These are phyloP conservation scores for Fregata magnificens DNA, from an alignment of 2,113 vertebrate species.

Conservation along the genomic window DNA sequence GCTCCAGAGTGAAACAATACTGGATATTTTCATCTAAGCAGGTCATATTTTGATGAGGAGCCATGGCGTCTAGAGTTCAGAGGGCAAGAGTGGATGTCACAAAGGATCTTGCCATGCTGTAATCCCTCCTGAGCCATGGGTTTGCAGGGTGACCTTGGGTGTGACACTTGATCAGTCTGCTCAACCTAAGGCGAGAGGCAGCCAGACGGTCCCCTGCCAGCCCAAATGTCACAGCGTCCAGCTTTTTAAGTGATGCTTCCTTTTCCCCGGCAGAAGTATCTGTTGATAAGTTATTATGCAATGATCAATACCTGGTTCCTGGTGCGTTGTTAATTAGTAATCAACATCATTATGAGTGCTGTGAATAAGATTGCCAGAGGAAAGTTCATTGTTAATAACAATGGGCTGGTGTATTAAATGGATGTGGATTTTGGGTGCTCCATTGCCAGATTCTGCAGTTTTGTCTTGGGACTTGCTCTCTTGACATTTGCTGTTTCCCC, in stretches of 20 bases:
- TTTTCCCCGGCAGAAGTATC: neutral
- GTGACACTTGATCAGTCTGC: conserved; percentile 39
- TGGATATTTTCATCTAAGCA: conserved; percentile 39
- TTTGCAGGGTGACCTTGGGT: conserved; percentile 21
- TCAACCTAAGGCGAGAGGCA: conserved; percentile 25
- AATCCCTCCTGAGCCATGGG: conserved; percentile 38
- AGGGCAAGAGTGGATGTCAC: neutral
- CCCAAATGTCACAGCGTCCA: neutral
- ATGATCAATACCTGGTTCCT: neutral
- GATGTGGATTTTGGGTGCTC: neutral
- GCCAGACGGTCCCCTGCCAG: neutral
- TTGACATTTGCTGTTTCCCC: neutral
- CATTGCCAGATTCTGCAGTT: neutral
- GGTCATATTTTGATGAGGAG: conserved; percentile 50
- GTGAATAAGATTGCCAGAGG: neutral
- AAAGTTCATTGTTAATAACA: neutral
- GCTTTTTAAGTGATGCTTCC: neutral
- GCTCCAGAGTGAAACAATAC: neutral
- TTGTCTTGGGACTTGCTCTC: neutral
- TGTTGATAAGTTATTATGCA: neutral
- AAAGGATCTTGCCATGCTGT: neutral
- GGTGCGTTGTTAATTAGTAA: neutral
- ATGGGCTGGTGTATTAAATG: neutral
- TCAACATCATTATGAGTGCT: neutral
- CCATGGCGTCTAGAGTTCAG: conserved; percentile 36